These are phyloP conservation scores for Poecilia wingei DNA, from an alignment of 2,797 vertebrate genomes.

Conservation along the genomic window DNA sequence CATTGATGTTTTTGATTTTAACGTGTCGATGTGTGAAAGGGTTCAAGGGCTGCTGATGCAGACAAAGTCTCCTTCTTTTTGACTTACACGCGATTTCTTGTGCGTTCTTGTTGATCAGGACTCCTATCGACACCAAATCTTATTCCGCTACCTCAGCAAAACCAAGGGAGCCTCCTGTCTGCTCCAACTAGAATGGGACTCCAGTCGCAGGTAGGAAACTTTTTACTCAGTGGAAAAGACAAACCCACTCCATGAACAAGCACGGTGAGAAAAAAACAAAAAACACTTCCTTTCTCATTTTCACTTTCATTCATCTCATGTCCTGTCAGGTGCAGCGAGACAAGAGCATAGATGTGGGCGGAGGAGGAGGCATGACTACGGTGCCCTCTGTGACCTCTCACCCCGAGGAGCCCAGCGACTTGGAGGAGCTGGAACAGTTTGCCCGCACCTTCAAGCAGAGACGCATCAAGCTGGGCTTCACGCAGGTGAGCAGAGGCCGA, in stretches of 20 bases:
- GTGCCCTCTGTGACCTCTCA: constrained; percentile 79
- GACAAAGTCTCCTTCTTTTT: neutral
- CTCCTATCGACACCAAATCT: constrained; percentile 92
- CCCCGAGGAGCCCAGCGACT: constrained; percentile 91
- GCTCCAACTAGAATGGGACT: constrained; percentile 85
- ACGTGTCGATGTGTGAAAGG: neutral
- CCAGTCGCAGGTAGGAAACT: constrained; percentile 85
- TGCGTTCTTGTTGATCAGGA: constrained; percentile 74
- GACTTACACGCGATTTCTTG: neutral
- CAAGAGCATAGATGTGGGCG: constrained; percentile 75
- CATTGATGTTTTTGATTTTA: neutral
- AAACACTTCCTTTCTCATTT: constrained; percentile 20
- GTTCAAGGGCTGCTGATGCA: neutral
- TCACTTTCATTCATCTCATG: constrained; percentile 32
- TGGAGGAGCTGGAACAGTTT: constrained; percentile 94
- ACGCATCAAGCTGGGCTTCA: constrained; percentile 94
- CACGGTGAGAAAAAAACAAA: neutral
- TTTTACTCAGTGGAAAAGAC: constrained; percentile 35
- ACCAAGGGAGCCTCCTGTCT: constrained; percentile 90
- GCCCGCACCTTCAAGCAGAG: constrained; percentile 95
- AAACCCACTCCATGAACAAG: neutral
- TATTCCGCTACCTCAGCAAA: constrained; percentile 97
- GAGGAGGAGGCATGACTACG: constrained; percentile 62
- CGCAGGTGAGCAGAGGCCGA: constrained; percentile 80
- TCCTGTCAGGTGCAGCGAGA: constrained; percentile 67